A percentile compares a stretch with the other conserved stretches of the same genome.
phyloP scores from a whole-genome alignment of 2,797 vertebrate species.

The Acrossocheilus wenchowensis region DNA sequence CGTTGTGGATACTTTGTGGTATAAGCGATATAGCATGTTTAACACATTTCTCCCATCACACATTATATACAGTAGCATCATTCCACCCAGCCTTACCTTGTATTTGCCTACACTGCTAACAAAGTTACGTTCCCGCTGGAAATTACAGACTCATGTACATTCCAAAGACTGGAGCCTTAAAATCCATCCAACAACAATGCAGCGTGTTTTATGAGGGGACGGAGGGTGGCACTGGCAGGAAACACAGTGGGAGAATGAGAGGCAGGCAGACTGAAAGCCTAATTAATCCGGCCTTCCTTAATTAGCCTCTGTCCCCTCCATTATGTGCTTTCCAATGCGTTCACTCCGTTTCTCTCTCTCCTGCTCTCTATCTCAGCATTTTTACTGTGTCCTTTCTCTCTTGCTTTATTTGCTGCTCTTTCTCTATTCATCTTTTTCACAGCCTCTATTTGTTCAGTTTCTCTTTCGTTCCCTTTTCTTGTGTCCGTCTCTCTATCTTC shows the following conservation, averaged over 20 bases:
- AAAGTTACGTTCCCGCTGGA: constrained; percentile 2
- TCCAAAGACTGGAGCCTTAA: constrained; percentile 5
- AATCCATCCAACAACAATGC: constrained; percentile 31
- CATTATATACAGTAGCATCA: neutral
- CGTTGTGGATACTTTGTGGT: neutral
- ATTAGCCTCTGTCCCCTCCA: constrained; percentile 74
- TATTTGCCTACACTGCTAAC: constrained; percentile 9
- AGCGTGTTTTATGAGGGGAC: constrained; percentile 37
- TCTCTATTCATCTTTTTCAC: constrained; percentile 45
- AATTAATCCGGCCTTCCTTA: constrained; percentile 78
- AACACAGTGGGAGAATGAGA: constrained; percentile 71
- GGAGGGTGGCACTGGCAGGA: constrained; percentile 66
- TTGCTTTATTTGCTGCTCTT: constrained; percentile 44
- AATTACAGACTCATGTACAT: constrained; percentile 24
- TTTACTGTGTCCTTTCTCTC: constrained; percentile 47
- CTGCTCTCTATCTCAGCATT: neutral
- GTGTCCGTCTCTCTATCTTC: constrained; percentile 39
- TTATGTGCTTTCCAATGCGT: constrained; percentile 63
- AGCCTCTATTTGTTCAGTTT: constrained; percentile 17
- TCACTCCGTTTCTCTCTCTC: constrained; percentile 25
- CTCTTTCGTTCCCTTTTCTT: constrained; percentile 35
- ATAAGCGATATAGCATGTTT: constrained; percentile 14
- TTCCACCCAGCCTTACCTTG: neutral
- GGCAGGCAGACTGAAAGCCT: constrained; percentile 72
- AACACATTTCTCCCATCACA: neutral